Conservation (phyloP, 2,888 invertebrate genomes). For the Hirtodrosophila trivittata region DNA sequence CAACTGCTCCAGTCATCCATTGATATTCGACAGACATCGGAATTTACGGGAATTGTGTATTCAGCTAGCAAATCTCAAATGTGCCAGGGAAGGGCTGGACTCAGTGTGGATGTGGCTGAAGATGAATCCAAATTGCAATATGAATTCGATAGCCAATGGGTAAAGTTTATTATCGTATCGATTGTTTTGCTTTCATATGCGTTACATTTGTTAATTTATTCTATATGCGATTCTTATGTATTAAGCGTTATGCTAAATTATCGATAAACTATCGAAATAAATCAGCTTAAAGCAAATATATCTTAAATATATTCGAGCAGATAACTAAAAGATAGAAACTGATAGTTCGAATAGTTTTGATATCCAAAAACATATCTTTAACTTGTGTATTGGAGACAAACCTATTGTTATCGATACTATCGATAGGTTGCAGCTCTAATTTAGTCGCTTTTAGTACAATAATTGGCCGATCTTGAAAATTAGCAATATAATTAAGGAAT, state of each 20-base stretch:
- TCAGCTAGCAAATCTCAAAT: conserved; percentile 30
- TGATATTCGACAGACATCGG: conserved; percentile 33
- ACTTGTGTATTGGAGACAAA: background rate
- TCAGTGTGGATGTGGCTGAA: background rate
- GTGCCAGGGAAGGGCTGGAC: background rate
- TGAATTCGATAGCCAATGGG: conserved; percentile 8
- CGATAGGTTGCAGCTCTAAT: too few species aligned
- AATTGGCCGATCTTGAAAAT: conserved; percentile 22
- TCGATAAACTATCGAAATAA: too few species aligned
- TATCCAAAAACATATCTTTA: too few species aligned
- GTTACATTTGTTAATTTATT: conserved; percentile 29
- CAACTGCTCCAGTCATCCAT: conserved; percentile 4
- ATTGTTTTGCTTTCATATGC: conserved; percentile 28
- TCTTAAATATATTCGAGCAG: too few species aligned
- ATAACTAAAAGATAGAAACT: too few species aligned
- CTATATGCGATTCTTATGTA: background rate
- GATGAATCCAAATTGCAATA: conserved; percentile 5
- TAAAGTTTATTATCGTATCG: conserved; percentile 17
- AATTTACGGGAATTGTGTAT: conserved; percentile 31
- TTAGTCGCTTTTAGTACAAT: conserved; percentile 20
- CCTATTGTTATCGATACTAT: too few species aligned
- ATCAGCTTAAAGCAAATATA: too few species aligned
- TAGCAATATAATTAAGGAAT: conserved; percentile 3
- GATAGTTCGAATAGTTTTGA: too few species aligned
- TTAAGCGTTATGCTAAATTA: too few species aligned